Evolutionary conservation across 1,140 invertebrate species (phyloP).

Genomic region (Drusus annulatus): DNA sequence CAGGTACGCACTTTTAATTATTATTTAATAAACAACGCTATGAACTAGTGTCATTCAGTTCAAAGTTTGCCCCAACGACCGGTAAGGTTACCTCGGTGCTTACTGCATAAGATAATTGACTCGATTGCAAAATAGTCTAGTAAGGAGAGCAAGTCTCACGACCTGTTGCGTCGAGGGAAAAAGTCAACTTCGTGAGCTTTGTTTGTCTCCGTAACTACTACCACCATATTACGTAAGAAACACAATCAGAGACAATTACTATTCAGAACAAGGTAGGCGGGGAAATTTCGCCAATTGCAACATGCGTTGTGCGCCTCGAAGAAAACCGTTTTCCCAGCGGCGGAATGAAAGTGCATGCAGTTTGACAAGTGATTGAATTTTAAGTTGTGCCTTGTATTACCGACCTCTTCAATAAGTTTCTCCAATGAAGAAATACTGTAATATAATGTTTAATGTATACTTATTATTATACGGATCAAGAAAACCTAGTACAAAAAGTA

Average conservation of each 20-base stretch:
- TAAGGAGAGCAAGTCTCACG: constrained; percentile 54
- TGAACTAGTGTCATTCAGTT: too few relatives aligned
- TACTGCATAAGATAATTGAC: too few relatives aligned
- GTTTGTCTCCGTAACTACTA: constrained; percentile 10
- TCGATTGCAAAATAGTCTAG: constrained; percentile 6
- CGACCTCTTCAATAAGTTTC: neutral
- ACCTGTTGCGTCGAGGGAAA: constrained; percentile 48
- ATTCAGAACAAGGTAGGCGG: neutral
- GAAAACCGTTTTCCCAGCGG: constrained; percentile 8
- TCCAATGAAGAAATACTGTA: neutral
- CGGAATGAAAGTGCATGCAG: neutral
- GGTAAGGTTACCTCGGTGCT: too few relatives aligned
- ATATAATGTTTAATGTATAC: too few relatives aligned
- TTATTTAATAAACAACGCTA: too few relatives aligned
- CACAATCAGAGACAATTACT: constrained; percentile 38
- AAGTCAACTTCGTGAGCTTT: constrained; percentile 44
- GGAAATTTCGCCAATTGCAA: neutral
- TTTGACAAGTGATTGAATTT: constrained; percentile 7
- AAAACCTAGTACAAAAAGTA: too few relatives aligned
- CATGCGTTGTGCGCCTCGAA: constrained; percentile 8
- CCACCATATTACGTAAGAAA: constrained; percentile 45
- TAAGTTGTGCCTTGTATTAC: neutral
- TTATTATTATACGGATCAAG: too few relatives aligned
- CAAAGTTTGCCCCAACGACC: too few relatives aligned
- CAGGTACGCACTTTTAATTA: too few relatives aligned